A percentile compares a stretch with the other conserved stretches of the same genome.
Evolutionary conservation across 2,888 invertebrate species (phyloP).

Genomic region (Helleia helle): DNA sequence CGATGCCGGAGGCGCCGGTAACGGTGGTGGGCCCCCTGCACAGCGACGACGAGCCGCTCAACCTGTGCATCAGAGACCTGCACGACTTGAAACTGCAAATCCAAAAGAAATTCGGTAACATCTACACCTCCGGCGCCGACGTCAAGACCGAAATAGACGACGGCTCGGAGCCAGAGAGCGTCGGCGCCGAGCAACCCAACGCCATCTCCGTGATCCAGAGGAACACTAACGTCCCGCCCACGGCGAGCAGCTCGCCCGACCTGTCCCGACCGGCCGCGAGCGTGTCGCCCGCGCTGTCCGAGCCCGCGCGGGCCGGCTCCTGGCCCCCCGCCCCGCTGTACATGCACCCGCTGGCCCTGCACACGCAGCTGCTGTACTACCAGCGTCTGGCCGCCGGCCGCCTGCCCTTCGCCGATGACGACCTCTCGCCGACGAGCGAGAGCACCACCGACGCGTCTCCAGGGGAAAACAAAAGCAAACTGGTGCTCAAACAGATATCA

Average conservation of each 20-base stretch:
- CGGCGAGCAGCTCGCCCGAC: slow-evolving; percentile 62
- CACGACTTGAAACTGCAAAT: slow-evolving; percentile 79
- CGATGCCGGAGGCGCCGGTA: slow-evolving; percentile 47
- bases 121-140: slow-evolving; percentile 70
- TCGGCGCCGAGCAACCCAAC: slow-evolving; percentile 52
- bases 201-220: slow-evolving; percentile 64
- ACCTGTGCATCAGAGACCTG: slow-evolving; percentile 86
- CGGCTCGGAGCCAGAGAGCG: slow-evolving; percentile 59
- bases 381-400: slow-evolving; percentile 78
- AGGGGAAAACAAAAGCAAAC: slow-evolving; percentile 56
- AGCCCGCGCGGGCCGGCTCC: slow-evolving; percentile 62
- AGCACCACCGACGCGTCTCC: slow-evolving; percentile 39
- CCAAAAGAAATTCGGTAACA: slow-evolving; percentile 76
- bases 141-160: slow-evolving; percentile 76
- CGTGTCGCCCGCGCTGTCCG: slow-evolving; percentile 50
- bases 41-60: slow-evolving; percentile 81
- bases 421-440: slow-evolving; percentile 45
- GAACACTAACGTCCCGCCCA: slow-evolving; percentile 50
- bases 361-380: slow-evolving; percentile 82
- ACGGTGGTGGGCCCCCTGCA: slow-evolving; percentile 45
- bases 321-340: slow-evolving; percentile 82
- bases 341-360: slow-evolving; percentile 82
- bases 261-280: slow-evolving; percentile 40
- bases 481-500: slow-evolving; percentile 63
- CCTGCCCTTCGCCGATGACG: slow-evolving; percentile 50